Evolutionary conservation across 2,888 invertebrate species (phyloP), one percentile per base, ranked within the genome.

Genomic region (Argyresthia albistria): DNA sequence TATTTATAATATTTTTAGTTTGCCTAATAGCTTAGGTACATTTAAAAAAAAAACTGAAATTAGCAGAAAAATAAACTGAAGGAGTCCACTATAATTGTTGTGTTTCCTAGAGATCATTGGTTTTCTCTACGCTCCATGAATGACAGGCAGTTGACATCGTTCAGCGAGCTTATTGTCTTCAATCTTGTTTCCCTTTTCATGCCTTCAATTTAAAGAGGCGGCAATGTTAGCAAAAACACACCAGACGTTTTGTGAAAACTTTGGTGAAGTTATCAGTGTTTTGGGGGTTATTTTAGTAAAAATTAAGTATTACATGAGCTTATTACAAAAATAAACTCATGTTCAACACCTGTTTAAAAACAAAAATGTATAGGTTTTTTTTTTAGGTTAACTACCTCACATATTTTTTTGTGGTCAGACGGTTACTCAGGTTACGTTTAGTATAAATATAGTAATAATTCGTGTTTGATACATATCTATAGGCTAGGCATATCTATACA

Each of bases 101-200:
- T 16, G 10, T 16, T 14, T 8, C 45, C 45, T 16, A 45, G 45
- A 15, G 8, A 10, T 10, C 16, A 4, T 10, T 43, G 51, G 43
- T 35, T 12, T 42, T 39, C 52, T 52, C 50, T 56, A 53, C 57
- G 55, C 55, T 35, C 57, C 55, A 15, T 9, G 59, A 60, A 58
- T 62, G 68, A 65, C 62, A 64, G 61, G 55, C 58, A 60, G 58
- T 61, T 64, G 66, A 66, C 60, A 61, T 58, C 60, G 59, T 57
- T 59, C 61, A 57, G 58, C 54, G 54, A 54, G 59, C 64, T 65
- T 65, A 69, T 67, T 67, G 67, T 65, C 61, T 64, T 61, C 59
- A 62, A 64, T 63, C 61, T 56, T 55, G 53, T 56, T 53, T 55
- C 55, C 50, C 57, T 46, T 52, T 56, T 55, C 55, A 56, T 50